These are phyloP conservation scores for Creontiades dilutus DNA, from an alignment of 2,888 invertebrate species.

Conservation along the genomic window DNA sequence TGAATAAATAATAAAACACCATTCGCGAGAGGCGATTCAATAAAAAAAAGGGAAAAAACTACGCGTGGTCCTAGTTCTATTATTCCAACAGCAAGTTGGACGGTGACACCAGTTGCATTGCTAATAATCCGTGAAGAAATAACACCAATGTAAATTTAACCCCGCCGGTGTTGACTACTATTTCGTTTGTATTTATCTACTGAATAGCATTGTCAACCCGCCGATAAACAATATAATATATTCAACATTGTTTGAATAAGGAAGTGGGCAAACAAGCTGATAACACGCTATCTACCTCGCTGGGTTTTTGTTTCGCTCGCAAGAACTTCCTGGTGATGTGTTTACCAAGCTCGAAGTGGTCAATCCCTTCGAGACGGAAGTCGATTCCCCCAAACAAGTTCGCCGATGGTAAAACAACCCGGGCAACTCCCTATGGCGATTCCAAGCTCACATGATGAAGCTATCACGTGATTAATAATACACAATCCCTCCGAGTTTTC, in stretches of 20 bases:
- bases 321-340: slow-evolving; percentile 26
- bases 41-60: background rate
- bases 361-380: slow-evolving; percentile 17
- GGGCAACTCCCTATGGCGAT: slow-evolving; percentile 18
- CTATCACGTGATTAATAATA: slow-evolving; percentile 35
- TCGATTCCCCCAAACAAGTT: slow-evolving; percentile 32
- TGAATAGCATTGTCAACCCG: slow-evolving; percentile 28
- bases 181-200: slow-evolving; percentile 12
- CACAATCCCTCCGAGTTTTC: background rate
- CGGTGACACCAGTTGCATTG: slow-evolving; percentile 53
- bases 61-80: background rate
- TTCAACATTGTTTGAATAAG: slow-evolving; percentile 59
- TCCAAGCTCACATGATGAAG: slow-evolving; percentile 47
- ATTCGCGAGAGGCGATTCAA: background rate
- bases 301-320: background rate
- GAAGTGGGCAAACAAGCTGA: slow-evolving; percentile 10
- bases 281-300: slow-evolving; percentile 28
- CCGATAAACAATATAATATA: slow-evolving; percentile 51
- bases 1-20: slow-evolving; percentile 8
- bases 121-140: slow-evolving; percentile 22
- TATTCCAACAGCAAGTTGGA: slow-evolving; percentile 2
- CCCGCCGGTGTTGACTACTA: slow-evolving; percentile 7
- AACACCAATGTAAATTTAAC: slow-evolving; percentile 46
- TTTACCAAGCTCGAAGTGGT: slow-evolving; percentile 15
- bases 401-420: slow-evolving; percentile 7